A percentile compares a stretch with the other conserved stretches of the same genome.
Evolutionary conservation across 2,888 invertebrate species (phyloP).

Genomic region (Cartodere bifasciata): DNA sequence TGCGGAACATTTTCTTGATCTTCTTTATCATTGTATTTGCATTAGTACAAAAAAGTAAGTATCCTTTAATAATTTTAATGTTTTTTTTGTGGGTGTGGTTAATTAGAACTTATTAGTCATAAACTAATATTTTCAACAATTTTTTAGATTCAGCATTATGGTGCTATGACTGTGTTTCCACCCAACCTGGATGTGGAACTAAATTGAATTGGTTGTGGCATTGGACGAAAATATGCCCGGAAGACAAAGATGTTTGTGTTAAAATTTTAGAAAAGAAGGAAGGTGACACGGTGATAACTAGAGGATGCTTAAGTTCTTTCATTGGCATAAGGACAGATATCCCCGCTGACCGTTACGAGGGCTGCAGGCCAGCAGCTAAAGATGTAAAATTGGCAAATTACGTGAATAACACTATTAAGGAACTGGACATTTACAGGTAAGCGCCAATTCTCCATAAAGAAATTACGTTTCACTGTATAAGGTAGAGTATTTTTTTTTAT

Average conservation of each 20-base stretch:
- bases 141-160: too few relatives aligned
- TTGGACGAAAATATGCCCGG: slow-evolving; percentile 70
- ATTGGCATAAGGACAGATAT: slow-evolving; percentile 70
- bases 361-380: slow-evolving; percentile 68
- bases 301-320: slow-evolving; percentile 74
- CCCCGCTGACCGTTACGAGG: slow-evolving; percentile 85
- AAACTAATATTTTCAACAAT: too few relatives aligned
- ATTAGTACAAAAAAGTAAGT: too few relatives aligned
- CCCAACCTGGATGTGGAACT: slow-evolving; percentile 76
- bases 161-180: slow-evolving; percentile 83
- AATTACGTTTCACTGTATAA: too few relatives aligned
- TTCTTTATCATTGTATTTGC: too few relatives aligned
- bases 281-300: slow-evolving; percentile 69
- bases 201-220: slow-evolving; percentile 72
- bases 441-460: too few relatives aligned
- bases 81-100: too few relatives aligned
- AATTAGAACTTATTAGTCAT: too few relatives aligned
- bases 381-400: slow-evolving; percentile 73
- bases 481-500: too few relatives aligned
- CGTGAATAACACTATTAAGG: slow-evolving; percentile 75
- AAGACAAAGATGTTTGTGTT: slow-evolving; percentile 75
- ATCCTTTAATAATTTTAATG: too few relatives aligned
- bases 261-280: slow-evolving; percentile 79
- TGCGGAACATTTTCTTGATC: too few relatives aligned
- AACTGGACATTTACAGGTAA: slow-evolving; percentile 70